A percentile compares a stretch with the other conserved stretches of the same genome.
Evolutionary conservation across 92 coral and sea anemone species (phyloP).

Genomic region (Actinostola sp.): DNA sequence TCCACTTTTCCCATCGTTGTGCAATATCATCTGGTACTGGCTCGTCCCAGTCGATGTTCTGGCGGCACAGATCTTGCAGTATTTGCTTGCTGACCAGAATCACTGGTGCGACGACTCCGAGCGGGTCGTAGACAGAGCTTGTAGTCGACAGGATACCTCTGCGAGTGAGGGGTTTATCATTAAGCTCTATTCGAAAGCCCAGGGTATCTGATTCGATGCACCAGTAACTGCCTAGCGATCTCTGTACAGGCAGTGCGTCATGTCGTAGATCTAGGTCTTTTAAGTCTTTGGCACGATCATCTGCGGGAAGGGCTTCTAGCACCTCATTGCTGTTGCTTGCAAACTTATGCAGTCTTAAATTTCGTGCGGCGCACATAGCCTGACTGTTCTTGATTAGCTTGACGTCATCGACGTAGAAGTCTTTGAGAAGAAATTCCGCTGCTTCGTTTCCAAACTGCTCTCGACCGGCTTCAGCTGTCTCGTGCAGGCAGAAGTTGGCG

Average conservation of each 20-base stretch:
- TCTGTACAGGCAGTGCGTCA: slow-evolving; percentile 37
- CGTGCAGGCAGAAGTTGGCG: slow-evolving; percentile 25
- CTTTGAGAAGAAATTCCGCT: slow-evolving; percentile 29
- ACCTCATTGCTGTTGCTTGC: slow-evolving; percentile 46
- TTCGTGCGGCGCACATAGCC: slow-evolving; percentile 32
- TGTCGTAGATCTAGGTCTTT: slow-evolving; percentile 51
- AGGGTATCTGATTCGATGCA: slow-evolving; percentile 46
- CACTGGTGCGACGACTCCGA: slow-evolving; percentile 51
- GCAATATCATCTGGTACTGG: too few species aligned
- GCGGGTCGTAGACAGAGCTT: slow-evolving; percentile 46
- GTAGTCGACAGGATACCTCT: slow-evolving; percentile 45
- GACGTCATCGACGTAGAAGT: slow-evolving; percentile 50
- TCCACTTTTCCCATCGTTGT: slow-evolving; percentile 50
- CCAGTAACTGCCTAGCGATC: slow-evolving; percentile 54
- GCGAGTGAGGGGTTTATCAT: slow-evolving; percentile 47
- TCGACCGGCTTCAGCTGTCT: slow-evolving; percentile 27
- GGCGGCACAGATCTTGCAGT: slow-evolving; percentile 27
- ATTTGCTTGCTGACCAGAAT: slow-evolving; percentile 38
- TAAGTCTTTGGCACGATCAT: slow-evolving; percentile 44
- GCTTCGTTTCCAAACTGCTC: slow-evolving; percentile 13
- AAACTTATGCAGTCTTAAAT: slow-evolving; percentile 49
- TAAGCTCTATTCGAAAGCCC: slow-evolving; percentile 36
- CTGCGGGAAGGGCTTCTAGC: slow-evolving; percentile 32
- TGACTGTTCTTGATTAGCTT: slow-evolving; percentile 11
- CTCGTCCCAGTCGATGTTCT: slow-evolving; percentile 44